phyloP scores from a whole-genome alignment of 2,113 vertebrate genomes.

The Zosterops pallidus region DNA sequence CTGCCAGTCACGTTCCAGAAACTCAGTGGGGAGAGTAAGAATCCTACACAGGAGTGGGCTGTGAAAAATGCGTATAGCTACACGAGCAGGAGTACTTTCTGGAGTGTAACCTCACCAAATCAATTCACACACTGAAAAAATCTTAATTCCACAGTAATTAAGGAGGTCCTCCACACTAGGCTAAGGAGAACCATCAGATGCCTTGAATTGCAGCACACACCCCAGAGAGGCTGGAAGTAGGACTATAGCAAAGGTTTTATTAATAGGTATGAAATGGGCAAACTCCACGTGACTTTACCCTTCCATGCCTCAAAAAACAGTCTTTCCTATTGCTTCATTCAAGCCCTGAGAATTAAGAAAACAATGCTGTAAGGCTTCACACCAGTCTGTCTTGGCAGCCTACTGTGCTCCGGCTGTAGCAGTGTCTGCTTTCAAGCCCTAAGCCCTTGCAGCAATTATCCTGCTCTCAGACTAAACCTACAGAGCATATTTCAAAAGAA shows the following conservation, averaged over 20 bases:
- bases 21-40: not conserved
- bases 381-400: not conserved
- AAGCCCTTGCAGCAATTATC: slow-evolving; percentile 11
- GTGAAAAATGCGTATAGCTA: not conserved
- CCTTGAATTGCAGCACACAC: not conserved
- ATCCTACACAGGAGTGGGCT: not conserved
- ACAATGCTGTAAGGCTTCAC: not conserved
- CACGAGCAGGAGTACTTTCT: not conserved
- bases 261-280: not conserved
- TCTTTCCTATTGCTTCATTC: not conserved
- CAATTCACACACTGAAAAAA: not conserved
- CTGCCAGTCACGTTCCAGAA: slow-evolving; percentile 38
- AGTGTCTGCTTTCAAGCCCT: slow-evolving; percentile 29
- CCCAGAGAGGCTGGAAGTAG: not conserved
- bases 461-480: slow-evolving; percentile 47
- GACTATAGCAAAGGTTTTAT: not conserved
- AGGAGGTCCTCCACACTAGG: not conserved
- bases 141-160: not conserved
- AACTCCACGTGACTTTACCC: not conserved
- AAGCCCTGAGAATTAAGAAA: not conserved
- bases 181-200: not conserved
- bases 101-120: not conserved
- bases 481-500: slow-evolving; percentile 45
- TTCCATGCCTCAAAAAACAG: not conserved
- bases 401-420: not conserved